A percentile compares a stretch with the other conserved stretches of the same genome.
Conservation (phyloP, 2,888 invertebrate genomes). For the Conistra vaccinii region DNA sequence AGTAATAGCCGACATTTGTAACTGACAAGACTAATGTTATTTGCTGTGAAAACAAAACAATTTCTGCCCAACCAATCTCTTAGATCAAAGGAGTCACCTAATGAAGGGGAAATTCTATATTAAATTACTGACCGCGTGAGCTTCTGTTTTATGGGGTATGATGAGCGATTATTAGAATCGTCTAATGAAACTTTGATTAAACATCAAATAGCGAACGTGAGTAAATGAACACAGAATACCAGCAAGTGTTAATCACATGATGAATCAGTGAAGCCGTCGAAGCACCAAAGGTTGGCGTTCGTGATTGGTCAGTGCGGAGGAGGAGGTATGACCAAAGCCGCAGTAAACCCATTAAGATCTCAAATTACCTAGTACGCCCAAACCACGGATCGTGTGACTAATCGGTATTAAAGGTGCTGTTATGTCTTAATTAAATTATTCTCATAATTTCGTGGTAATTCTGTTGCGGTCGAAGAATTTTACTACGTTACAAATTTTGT, state of each 20-base stretch:
- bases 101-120: slow-evolving; percentile 61
- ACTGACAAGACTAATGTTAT: slow-evolving; percentile 64
- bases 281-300: slow-evolving; percentile 71
- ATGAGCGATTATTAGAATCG: slow-evolving; percentile 66
- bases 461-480: slow-evolving; percentile 84
- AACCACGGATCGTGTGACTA: slow-evolving; percentile 88
- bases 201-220: slow-evolving; percentile 66
- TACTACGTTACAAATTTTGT: slow-evolving; percentile 87
- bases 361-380: slow-evolving; percentile 89
- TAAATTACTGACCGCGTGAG: slow-evolving; percentile 64
- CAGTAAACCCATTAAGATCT: slow-evolving; percentile 87
- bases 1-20: slow-evolving; percentile 64
- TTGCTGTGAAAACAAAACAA: slow-evolving; percentile 66
- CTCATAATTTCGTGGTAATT: slow-evolving; percentile 84
- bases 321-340: slow-evolving; percentile 86
- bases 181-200: slow-evolving; percentile 65
- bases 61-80: slow-evolving; percentile 55
- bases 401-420: slow-evolving; percentile 89
- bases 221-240: slow-evolving; percentile 77
- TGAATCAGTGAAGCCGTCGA: slow-evolving; percentile 85
- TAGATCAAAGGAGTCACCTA: slow-evolving; percentile 64
- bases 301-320: slow-evolving; percentile 84
- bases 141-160: slow-evolving; percentile 72
- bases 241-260: slow-evolving; percentile 82
- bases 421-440: slow-evolving; percentile 90